Conservation (phyloP, 1,140 invertebrate species). For the Lordiphosa collinella region DNA sequence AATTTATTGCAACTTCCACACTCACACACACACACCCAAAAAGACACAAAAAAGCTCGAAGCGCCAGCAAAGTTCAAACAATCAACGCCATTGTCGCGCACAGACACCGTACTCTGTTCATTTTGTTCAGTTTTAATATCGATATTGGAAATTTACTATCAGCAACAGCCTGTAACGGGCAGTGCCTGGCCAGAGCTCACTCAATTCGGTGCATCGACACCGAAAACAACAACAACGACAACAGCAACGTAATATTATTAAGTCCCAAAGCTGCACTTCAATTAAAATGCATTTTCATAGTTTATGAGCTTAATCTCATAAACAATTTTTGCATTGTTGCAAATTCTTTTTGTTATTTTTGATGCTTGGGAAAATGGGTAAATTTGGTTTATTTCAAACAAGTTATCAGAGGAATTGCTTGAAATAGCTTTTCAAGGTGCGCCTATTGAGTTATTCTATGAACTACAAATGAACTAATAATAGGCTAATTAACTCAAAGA, state of each 20-base stretch:
- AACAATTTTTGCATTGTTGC: slow-evolving; percentile 75
- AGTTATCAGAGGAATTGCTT: neutral
- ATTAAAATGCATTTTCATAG: slow-evolving; percentile 78
- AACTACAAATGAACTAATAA: too few relatives aligned
- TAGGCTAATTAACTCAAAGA: too few relatives aligned
- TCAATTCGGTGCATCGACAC: slow-evolving; percentile 1
- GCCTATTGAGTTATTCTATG: too few relatives aligned
- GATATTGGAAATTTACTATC: slow-evolving; percentile 71
- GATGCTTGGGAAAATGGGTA: neutral
- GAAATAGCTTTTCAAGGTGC: neutral
- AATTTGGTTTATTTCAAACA: too few relatives aligned
- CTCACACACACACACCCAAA: slow-evolving; percentile 10
- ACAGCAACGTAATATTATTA: slow-evolving; percentile 50
- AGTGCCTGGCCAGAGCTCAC: slow-evolving; percentile 7
- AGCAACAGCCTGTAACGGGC: slow-evolving; percentile 28
- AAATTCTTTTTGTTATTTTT: slow-evolving; percentile 32
- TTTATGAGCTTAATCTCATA: slow-evolving; percentile 78
- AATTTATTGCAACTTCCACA: slow-evolving; percentile 57
- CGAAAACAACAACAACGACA: slow-evolving; percentile 8
- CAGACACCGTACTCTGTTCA: slow-evolving; percentile 25
- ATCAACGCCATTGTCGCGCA: slow-evolving; percentile 63
- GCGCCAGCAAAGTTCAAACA: slow-evolving; percentile 66
- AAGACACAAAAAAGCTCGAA: slow-evolving; percentile 38
- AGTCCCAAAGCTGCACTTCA: slow-evolving; percentile 78
- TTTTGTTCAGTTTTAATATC: slow-evolving; percentile 49